A percentile compares a stretch with the other conserved stretches of the same genome.
phyloP scores from a whole-genome alignment of 2,888 invertebrate genomes.

The Harpalus rubripes region DNA sequence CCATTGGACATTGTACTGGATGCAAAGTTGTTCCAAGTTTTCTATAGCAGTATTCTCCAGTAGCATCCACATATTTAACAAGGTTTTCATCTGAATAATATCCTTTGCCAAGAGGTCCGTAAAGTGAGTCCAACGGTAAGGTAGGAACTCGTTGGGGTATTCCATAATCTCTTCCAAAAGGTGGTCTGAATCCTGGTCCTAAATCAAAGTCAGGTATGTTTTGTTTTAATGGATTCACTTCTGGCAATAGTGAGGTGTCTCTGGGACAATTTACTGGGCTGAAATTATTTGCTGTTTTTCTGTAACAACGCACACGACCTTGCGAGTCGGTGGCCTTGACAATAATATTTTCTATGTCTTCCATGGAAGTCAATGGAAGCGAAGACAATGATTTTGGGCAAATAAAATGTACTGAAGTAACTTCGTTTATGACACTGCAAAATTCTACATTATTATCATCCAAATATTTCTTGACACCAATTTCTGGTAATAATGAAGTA shows the following conservation, averaged over 20 bases:
- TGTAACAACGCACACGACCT: neutral
- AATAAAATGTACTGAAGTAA: neutral
- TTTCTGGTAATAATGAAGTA: slow-evolving; percentile 14
- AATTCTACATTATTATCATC: neutral
- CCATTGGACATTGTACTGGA: neutral
- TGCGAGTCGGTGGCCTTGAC: neutral
- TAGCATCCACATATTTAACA: neutral
- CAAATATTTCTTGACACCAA: neutral
- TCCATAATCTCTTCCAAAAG: too few relatives aligned
- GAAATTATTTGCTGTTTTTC: neutral
- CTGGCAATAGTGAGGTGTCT: neutral
- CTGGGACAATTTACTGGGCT: neutral
- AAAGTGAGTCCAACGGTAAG: too few relatives aligned
- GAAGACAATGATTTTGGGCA: neutral
- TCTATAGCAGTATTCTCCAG: neutral
- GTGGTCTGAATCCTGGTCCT: too few relatives aligned
- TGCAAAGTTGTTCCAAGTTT: neutral
- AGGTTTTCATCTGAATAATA: neutral
- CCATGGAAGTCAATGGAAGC: neutral
- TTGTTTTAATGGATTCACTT: neutral
- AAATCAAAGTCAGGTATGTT: neutral
- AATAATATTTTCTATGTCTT: neutral
- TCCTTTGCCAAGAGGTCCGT: too few relatives aligned
- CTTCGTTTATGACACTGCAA: neutral
- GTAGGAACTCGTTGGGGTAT: too few relatives aligned